phyloP scores from a whole-genome alignment of 2,113 vertebrate genomes.

The Ictalurus punctatus region DNA sequence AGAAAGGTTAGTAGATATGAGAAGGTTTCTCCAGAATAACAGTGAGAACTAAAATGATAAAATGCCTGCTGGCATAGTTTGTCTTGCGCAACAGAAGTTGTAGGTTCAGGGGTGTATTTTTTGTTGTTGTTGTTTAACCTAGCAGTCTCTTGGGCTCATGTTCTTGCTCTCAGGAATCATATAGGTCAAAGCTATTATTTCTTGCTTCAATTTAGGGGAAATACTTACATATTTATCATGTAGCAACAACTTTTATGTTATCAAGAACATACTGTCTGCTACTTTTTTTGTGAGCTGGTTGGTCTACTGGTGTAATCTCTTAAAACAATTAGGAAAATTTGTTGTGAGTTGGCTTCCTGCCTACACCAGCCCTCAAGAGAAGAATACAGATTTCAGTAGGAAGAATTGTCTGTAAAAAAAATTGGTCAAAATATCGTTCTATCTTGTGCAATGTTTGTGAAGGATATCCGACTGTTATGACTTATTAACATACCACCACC shows the following conservation, averaged over 20 bases:
- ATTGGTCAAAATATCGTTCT: background rate
- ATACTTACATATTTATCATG: slow-evolving; percentile 19
- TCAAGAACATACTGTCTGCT: slow-evolving; percentile 16
- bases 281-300: background rate
- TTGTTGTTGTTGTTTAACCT: background rate
- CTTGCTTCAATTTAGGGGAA: slow-evolving; percentile 21
- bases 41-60: slow-evolving; percentile 28
- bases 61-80: slow-evolving; percentile 3
- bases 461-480: background rate
- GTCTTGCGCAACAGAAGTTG: slow-evolving; percentile 28
- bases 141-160: background rate
- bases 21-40: background rate
- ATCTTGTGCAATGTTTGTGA: slow-evolving; percentile 2
- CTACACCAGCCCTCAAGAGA: slow-evolving; percentile 2
- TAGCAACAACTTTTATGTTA: slow-evolving; percentile 28
- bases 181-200: slow-evolving; percentile 20
- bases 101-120: background rate
- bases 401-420: no score
- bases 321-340: slow-evolving; percentile 47
- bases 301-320: slow-evolving; percentile 35
- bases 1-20: background rate
- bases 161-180: background rate
- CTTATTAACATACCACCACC: slow-evolving; percentile 2
- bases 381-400: slow-evolving; percentile 36
- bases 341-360: slow-evolving; percentile 34